These are phyloP conservation scores for Drosophila kanekoi DNA, from an alignment of 2,888 invertebrate species.

Conservation along the genomic window DNA sequence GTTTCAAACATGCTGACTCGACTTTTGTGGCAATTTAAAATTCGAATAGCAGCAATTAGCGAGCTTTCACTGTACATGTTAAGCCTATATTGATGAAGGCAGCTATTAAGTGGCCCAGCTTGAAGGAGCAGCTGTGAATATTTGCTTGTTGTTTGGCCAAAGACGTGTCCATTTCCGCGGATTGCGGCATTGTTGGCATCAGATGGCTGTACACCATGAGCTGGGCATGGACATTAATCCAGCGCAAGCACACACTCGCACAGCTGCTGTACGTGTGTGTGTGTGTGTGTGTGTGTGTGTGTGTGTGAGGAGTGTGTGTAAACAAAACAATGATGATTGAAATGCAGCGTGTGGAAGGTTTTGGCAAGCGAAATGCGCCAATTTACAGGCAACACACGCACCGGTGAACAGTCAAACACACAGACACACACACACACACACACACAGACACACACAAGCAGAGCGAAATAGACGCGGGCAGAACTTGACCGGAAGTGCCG, in stretches of 20 bases:
- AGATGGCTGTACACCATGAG: constrained; percentile 39
- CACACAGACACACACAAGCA: constrained; percentile 5
- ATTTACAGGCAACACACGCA: constrained; percentile 67
- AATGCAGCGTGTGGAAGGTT: constrained; percentile 65
- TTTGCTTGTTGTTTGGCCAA: constrained; percentile 23
- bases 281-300: constrained; percentile 32
- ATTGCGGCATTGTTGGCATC: constrained; percentile 45
- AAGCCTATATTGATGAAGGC: not conserved
- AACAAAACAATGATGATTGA: constrained; percentile 66
- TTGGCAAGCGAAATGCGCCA: constrained; percentile 55
- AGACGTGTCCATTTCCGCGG: constrained; percentile 53
- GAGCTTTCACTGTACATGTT: not conserved
- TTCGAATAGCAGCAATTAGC: not conserved
- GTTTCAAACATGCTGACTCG: too few species aligned
- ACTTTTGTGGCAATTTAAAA: too few species aligned
- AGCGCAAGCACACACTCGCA: constrained; percentile 11
- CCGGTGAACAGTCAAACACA: constrained; percentile 37
- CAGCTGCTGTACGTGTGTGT: constrained; percentile 12
- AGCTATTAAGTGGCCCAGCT: constrained; percentile 5
- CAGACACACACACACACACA: constrained; percentile 14
- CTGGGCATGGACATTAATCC: constrained; percentile 33
- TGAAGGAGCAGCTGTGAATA: constrained; percentile 19
- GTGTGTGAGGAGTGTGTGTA: constrained; percentile 27
- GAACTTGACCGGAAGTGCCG: constrained; percentile 46
- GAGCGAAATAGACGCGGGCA: not conserved